These are phyloP conservation scores for Branchinecta lindahli DNA, from an alignment of 1,140 invertebrate genomes.

Conservation along the genomic window DNA sequence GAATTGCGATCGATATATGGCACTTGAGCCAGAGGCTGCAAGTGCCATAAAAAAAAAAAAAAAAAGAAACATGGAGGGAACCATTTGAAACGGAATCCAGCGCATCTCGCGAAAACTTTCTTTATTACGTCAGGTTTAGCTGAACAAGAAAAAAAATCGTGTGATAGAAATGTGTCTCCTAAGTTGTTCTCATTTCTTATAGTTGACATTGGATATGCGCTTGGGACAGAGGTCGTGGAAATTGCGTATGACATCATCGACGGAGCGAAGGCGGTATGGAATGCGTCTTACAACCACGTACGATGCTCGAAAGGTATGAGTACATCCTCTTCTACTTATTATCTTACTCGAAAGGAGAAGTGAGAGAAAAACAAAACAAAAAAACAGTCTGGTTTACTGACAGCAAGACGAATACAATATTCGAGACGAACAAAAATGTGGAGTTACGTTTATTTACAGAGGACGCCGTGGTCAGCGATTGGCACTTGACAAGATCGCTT, in stretches of 20 bases:
- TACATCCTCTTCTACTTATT: background rate
- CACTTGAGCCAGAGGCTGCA: too few relatives aligned
- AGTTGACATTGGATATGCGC: background rate
- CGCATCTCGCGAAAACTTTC: background rate
- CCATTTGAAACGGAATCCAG: too few relatives aligned
- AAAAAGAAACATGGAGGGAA: too few relatives aligned
- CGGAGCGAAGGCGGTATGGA: background rate
- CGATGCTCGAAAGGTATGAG: background rate
- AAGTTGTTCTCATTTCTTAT: background rate
- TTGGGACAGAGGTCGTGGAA: background rate
- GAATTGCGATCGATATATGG: too few relatives aligned
- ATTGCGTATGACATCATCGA: background rate
- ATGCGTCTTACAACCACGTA: background rate
- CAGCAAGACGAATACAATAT: too few relatives aligned
- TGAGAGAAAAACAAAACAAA: background rate
- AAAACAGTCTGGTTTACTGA: background rate
- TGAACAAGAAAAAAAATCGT: background rate
- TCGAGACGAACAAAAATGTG: background rate
- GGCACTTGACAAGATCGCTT: background rate
- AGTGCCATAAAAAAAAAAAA: too few relatives aligned
- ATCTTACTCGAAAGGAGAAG: background rate
- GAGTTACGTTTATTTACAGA: background rate
- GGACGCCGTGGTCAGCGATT: background rate
- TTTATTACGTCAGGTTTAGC: background rate
- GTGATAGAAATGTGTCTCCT: background rate